Evolutionary conservation across 2,113 vertebrate species (phyloP), one percentile per base, ranked within the genome.

Genomic region (Calypte anna): DNA sequence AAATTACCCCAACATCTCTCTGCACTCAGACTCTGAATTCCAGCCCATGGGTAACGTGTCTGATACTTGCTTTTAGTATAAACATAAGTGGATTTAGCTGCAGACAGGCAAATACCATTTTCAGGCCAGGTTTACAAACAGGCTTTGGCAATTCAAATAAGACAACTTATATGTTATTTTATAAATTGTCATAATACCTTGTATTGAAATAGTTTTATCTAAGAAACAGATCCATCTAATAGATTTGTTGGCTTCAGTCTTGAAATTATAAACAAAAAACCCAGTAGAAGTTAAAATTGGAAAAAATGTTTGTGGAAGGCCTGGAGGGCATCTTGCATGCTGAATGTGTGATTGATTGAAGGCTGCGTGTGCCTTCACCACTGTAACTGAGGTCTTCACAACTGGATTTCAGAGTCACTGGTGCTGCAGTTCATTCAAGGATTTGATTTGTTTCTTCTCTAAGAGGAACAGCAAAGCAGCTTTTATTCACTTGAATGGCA

Each of bases 81-180:
- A 72, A 63, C 16, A 40, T 67, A 28, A 23, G 24, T 19, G 27
- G 14, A 16, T 80, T 90, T 74, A 74, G 67, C 46, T 81, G 59
- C 28, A 70, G 80, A 33, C 55, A 86, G 76, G 8, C 51, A 73
- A 59, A 66, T 51, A 69, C 10, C 9, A 10, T 81, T 95, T 88
- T 91, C 48, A 81, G 40, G 36, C 48, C 18, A 22, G 13, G 11
- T 62, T 81, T 70, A 59, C 43, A 75, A 48, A 63, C 0, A 5
- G 80, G 38, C 59, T 78, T 94, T 86, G 48, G 44, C 63, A 91
- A 59, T 55, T 55, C 28, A 81, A 70, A 67, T 67, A 51, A 62
- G 93, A 23, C 30, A 81, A 11, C 30, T 84, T 28, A 11, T 25
- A 27, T 31, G 5, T 64, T 53, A 61, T 68, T 58, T 89, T 33